phyloP scores from a whole-genome alignment of 2,888 invertebrate species.

The Lydus trimaculatus region DNA sequence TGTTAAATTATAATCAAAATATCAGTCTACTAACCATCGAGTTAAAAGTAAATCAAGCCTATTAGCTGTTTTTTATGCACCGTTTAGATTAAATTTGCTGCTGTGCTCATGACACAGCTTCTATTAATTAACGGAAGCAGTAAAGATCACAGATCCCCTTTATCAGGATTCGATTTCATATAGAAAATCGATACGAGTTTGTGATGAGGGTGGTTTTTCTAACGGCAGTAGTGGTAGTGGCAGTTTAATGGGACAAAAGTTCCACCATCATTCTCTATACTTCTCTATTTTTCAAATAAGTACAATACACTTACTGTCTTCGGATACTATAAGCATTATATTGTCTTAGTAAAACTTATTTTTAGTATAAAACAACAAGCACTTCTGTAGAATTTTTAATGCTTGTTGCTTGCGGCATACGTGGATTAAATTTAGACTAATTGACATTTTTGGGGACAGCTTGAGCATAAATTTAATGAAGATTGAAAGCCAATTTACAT shows the following conservation, averaged over 20 bases:
- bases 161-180: neutral
- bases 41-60: neutral
- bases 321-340: too few species aligned
- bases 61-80: neutral
- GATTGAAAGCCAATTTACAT: too few species aligned
- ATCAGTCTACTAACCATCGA: too few species aligned
- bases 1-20: too few species aligned
- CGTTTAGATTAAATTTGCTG: neutral
- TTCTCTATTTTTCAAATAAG: neutral
- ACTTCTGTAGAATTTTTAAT: too few species aligned
- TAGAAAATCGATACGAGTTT: neutral
- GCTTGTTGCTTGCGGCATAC: too few species aligned
- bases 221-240: neutral
- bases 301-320: too few species aligned
- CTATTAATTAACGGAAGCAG: neutral
- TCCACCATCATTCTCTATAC: neutral
- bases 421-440: too few species aligned
- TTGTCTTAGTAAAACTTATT: too few species aligned
- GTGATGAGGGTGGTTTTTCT: neutral
- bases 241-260: neutral
- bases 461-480: too few species aligned
- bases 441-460: too few species aligned
- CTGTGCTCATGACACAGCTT: neutral
- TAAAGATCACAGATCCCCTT: neutral
- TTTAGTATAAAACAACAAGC: too few species aligned